These are phyloP conservation scores for Hexactinellida sp. DNA, from an alignment of 37 sponge, comb jelly and placozoan genomes.

Conservation along the genomic window DNA sequence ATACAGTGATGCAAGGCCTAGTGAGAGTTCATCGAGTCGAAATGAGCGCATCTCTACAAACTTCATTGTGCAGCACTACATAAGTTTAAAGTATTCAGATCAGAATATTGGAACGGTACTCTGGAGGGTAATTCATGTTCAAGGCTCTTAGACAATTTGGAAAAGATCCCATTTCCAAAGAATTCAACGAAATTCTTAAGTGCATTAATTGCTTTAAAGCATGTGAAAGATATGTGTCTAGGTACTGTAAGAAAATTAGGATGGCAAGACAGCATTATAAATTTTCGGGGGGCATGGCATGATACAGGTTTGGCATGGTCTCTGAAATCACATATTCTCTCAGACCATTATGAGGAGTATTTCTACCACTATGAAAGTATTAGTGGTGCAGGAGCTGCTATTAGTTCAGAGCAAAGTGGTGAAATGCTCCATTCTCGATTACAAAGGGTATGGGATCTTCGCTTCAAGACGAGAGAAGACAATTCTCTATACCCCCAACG, in stretches of 20 bases:
- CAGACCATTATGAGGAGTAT: neutral
- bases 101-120: conserved; percentile 12
- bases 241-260: neutral
- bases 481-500: too few relatives aligned
- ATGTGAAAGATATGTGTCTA: neutral
- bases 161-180: neutral
- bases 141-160: conserved; percentile 17
- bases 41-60: neutral
- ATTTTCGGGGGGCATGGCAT: conserved; percentile 1
- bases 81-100: neutral
- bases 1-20: conserved; percentile 1
- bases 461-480: too few relatives aligned
- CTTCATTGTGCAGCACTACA: conserved; percentile 16
- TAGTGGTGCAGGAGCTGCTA: neutral
- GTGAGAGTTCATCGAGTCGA: conserved; percentile 2
- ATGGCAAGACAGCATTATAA: conserved; percentile 17
- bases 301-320: neutral
- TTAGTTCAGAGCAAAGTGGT: neutral
- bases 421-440: neutral
- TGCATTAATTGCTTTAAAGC: conserved; percentile 14
- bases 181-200: neutral
- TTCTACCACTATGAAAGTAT: neutral
- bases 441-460: neutral
- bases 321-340: neutral
- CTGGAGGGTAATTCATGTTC: neutral